Conservation (phyloP, 2,113 vertebrate species). For the Neoarius graeffei region DNA sequence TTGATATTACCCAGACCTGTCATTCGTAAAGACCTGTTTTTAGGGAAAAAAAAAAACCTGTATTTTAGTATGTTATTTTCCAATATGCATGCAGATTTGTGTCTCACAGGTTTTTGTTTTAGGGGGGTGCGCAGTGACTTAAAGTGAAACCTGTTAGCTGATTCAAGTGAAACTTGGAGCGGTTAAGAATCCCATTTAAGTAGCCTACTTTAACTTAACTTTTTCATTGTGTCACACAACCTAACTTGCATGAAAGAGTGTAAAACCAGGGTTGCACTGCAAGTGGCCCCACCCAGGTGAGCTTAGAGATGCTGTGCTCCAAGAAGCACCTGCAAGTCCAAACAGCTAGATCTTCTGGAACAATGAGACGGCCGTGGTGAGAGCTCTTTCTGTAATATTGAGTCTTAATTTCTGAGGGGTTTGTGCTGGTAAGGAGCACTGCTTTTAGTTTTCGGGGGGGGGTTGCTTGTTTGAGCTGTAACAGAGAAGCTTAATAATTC, state of each 20-base stretch:
- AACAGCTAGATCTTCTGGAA: slow-evolving; percentile 15
- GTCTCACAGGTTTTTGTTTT: not conserved
- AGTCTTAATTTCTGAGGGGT: not conserved
- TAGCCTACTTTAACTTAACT: slow-evolving; percentile 46
- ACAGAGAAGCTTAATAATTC: not conserved
- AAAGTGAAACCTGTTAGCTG: not conserved
- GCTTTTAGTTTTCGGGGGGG: not conserved
- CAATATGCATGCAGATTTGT: not conserved
- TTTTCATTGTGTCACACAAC: slow-evolving; percentile 26
- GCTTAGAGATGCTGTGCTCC: slow-evolving; percentile 55
- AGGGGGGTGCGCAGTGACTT: not conserved
- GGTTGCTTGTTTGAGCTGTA: not conserved
- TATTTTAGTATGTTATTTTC: not conserved
- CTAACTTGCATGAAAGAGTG: slow-evolving; percentile 54
- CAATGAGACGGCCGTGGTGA: slow-evolving; percentile 58
- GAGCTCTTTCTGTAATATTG: slow-evolving; percentile 22
- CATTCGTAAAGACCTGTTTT: not conserved
- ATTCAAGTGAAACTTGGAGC: slow-evolving; percentile 50
- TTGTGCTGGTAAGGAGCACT: not conserved
- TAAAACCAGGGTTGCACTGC: slow-evolving; percentile 48
- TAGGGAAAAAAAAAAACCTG: too few relatives aligned
- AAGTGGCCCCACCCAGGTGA: slow-evolving; percentile 60
- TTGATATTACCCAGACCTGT: not conserved
- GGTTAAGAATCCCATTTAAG: slow-evolving; percentile 53
- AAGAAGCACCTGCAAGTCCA: slow-evolving; percentile 55